phyloP scores from a whole-genome alignment of 2,888 invertebrate genomes.

The Elysia crispata region DNA sequence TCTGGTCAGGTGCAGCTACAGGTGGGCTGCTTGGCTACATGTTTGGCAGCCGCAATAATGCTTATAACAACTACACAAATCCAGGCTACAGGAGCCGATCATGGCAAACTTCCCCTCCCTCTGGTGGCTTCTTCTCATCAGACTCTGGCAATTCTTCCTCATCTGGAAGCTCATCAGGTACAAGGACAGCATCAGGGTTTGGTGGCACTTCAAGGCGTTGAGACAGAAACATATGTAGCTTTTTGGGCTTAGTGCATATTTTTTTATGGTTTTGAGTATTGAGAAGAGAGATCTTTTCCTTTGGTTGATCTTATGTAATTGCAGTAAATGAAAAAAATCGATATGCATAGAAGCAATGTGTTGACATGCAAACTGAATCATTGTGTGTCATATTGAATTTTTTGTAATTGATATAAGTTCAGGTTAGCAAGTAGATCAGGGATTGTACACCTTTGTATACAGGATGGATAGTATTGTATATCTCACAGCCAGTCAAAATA shows the following conservation, averaged over 20 bases:
- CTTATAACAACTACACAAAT: conserved; percentile 40
- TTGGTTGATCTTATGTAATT: neutral
- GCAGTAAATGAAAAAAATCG: too few species aligned
- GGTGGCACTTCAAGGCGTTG: conserved; percentile 68
- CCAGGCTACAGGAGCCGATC: conserved; percentile 23
- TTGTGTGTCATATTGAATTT: too few species aligned
- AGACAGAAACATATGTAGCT: neutral
- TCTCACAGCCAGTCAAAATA: too few species aligned
- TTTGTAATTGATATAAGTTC: too few species aligned
- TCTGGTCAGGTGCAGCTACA: conserved; percentile 70
- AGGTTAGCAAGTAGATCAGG: too few species aligned
- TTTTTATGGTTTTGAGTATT: too few species aligned
- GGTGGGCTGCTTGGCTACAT: conserved; percentile 70
- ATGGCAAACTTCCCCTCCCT: conserved; percentile 41
- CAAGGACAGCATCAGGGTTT: conserved; percentile 70
- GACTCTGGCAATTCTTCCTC: conserved; percentile 21
- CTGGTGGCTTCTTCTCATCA: conserved; percentile 51
- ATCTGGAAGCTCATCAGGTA: conserved; percentile 49
- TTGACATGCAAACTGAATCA: too few species aligned
- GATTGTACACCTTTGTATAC: too few species aligned
- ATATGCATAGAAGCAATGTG: too few species aligned
- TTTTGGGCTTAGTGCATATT: too few species aligned
- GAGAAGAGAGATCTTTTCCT: neutral
- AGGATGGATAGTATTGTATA: too few species aligned
- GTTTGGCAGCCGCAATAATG: conserved; percentile 62